Conservation (phyloP, 2,797 vertebrate species). For the Chelidonichthys spinosus region DNA sequence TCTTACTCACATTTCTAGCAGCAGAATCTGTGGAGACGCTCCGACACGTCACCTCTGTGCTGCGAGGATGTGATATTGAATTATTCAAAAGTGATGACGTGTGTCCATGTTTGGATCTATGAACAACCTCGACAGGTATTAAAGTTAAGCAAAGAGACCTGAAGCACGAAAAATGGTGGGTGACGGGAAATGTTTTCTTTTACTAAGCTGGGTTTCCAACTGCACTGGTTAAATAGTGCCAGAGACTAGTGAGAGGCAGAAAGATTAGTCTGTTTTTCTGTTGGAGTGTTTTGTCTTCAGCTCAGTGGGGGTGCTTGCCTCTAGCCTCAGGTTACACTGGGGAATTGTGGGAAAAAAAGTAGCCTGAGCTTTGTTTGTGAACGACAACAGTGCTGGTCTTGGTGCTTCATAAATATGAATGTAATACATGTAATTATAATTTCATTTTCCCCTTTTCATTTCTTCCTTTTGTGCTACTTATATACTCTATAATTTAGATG, state of each 20-base stretch:
- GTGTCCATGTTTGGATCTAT: not conserved
- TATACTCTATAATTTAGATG: not conserved
- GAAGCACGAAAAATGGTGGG: not conserved
- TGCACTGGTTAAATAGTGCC: not conserved
- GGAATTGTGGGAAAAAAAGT: slow-evolving; percentile 87
- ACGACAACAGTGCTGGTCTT: slow-evolving; percentile 31
- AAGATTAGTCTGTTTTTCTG: slow-evolving; percentile 64
- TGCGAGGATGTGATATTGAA: not conserved
- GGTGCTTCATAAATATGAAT: not conserved
- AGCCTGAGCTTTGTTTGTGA: slow-evolving; percentile 35
- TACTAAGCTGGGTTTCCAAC: not conserved
- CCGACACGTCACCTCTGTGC: not conserved
- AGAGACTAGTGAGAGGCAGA: slow-evolving; percentile 26
- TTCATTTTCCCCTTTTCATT: not conserved
- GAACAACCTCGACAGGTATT: not conserved
- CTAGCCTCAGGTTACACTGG: slow-evolving; percentile 90
- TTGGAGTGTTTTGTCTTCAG: slow-evolving; percentile 90
- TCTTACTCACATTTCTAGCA: no score
- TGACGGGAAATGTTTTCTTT: not conserved
- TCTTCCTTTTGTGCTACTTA: not conserved
- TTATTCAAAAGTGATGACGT: not conserved
- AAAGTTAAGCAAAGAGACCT: not conserved
- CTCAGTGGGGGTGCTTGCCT: slow-evolving; percentile 89
- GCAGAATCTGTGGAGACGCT: not conserved
- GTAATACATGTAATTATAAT: not conserved